Evolutionary conservation across 2,113 vertebrate species (phyloP).

Genomic region (Speoplatyrhinus poulsoni): DNA sequence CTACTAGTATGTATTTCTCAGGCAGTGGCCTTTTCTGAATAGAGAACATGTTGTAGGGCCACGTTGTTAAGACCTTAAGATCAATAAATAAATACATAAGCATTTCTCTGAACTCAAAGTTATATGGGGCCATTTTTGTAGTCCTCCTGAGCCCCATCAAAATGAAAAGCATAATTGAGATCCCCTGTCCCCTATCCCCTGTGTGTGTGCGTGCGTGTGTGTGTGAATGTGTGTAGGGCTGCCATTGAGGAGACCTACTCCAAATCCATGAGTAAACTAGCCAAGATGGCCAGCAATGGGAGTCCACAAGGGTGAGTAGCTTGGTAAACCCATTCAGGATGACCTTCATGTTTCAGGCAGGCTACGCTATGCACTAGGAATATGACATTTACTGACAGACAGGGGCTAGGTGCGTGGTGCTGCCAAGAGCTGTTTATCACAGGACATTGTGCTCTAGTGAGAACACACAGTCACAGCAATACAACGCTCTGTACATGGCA

Average conservation of each 20-base stretch:
- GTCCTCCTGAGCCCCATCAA: too few relatives aligned
- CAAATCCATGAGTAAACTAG: slow-evolving; percentile 93
- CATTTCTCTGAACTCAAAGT: too few relatives aligned
- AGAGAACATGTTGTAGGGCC: too few relatives aligned
- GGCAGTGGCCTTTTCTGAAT: not conserved
- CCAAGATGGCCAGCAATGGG: slow-evolving; percentile 90
- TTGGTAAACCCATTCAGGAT: not conserved
- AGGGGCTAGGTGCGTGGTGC: too few relatives aligned
- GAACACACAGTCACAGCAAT: too few relatives aligned
- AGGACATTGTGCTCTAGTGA: too few relatives aligned
- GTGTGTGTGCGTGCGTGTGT: slow-evolving; percentile 10
- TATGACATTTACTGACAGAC: too few relatives aligned
- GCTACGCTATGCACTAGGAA: not conserved
- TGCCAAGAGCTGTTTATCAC: too few relatives aligned
- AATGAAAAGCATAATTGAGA: not conserved
- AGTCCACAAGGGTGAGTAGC: slow-evolving; percentile 86
- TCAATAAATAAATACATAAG: too few relatives aligned
- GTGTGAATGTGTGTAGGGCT: slow-evolving; percentile 72
- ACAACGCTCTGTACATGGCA: too few relatives aligned
- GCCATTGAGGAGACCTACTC: slow-evolving; percentile 93
- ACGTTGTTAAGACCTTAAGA: too few relatives aligned
- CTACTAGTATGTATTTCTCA: slow-evolving; percentile 15
- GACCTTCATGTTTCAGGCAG: not conserved
- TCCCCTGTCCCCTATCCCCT: not conserved
- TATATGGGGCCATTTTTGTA: too few relatives aligned